A percentile compares a stretch with the other conserved stretches of the same genome.
phyloP scores from a whole-genome alignment of 2,888 invertebrate genomes.

The Graphium colonna region DNA sequence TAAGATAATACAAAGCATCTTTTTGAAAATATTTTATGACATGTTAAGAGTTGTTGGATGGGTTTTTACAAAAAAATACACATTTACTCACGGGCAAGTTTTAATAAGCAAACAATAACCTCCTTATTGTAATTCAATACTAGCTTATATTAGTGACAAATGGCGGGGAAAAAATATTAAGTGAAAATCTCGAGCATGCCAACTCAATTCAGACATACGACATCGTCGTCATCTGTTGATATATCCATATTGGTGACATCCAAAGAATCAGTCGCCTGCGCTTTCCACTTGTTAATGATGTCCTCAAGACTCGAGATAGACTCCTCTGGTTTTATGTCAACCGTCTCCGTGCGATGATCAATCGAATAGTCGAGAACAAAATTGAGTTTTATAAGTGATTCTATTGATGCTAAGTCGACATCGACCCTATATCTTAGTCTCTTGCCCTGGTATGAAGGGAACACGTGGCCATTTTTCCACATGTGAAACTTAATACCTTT shows the following conservation, averaged over 20 bases:
- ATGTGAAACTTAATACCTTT: constrained; percentile 54
- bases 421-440: constrained; percentile 37
- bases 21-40: too few species aligned
- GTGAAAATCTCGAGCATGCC: not conserved
- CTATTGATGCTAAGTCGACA: constrained; percentile 59
- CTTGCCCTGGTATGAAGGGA: constrained; percentile 4
- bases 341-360: constrained; percentile 28
- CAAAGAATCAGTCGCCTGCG: constrained; percentile 54
- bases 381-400: constrained; percentile 44
- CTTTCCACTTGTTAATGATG: constrained; percentile 43
- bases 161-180: not conserved
- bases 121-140: too few species aligned
- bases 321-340: constrained; percentile 39
- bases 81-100: too few species aligned
- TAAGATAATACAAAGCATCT: too few species aligned
- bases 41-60: too few species aligned
- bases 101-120: too few species aligned
- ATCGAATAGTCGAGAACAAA: constrained; percentile 51
- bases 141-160: too few species aligned
- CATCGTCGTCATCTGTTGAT: constrained; percentile 46
- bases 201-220: constrained; percentile 32
- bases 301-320: constrained; percentile 40
- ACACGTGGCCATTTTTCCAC: constrained; percentile 46
- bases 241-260: constrained; percentile 67
- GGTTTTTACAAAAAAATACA: too few species aligned